Percentiles rank a stretch among this genome's conserved stretches.
These are phyloP conservation scores for Ranitomeya variabilis DNA, from an alignment of 2,113 vertebrate species.

Conservation along the genomic window DNA sequence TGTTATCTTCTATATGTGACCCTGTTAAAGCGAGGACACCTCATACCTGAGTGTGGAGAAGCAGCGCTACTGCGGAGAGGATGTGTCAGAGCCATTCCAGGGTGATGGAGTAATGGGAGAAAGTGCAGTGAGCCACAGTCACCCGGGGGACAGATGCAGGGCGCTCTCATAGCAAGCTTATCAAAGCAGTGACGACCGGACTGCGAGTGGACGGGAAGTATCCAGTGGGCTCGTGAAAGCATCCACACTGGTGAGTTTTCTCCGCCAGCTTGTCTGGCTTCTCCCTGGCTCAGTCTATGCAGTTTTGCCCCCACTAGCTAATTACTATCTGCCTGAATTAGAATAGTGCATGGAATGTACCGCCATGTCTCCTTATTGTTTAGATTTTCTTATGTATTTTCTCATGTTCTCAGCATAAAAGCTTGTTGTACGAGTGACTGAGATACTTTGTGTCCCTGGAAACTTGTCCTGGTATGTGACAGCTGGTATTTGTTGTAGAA, in stretches of 20 bases:
- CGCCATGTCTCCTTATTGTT: not conserved
- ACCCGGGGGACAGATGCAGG: slow-evolving; percentile 61
- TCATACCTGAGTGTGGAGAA: slow-evolving; percentile 44
- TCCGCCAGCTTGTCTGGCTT: slow-evolving; percentile 12
- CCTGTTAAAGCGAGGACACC: slow-evolving; percentile 60
- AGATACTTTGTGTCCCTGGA: not conserved
- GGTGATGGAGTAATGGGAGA: slow-evolving; percentile 70
- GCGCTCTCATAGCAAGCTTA: slow-evolving; percentile 49
- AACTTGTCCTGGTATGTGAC: not conserved
- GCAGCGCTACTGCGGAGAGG: slow-evolving; percentile 40
- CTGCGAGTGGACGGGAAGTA: slow-evolving; percentile 48
- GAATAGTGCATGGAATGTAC: not conserved
- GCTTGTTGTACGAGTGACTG: not conserved
- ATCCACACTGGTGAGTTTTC: slow-evolving; percentile 54
- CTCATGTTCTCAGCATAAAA: not conserved
- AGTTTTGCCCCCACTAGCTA: slow-evolving; percentile 5
- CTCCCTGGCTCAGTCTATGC: not conserved
- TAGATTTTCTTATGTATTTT: not conserved
- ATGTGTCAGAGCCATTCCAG: slow-evolving; percentile 66
- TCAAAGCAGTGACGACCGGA: slow-evolving; percentile 62
- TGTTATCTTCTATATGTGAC: slow-evolving; percentile 47
- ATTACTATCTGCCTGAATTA: not conserved
- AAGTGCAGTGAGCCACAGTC: slow-evolving; percentile 60
- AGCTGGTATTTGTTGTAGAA: not conserved
- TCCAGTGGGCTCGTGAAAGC: slow-evolving; percentile 50